Conservation (phyloP, 2,113 vertebrate species). For the Ceyx cyanopectus region DNA sequence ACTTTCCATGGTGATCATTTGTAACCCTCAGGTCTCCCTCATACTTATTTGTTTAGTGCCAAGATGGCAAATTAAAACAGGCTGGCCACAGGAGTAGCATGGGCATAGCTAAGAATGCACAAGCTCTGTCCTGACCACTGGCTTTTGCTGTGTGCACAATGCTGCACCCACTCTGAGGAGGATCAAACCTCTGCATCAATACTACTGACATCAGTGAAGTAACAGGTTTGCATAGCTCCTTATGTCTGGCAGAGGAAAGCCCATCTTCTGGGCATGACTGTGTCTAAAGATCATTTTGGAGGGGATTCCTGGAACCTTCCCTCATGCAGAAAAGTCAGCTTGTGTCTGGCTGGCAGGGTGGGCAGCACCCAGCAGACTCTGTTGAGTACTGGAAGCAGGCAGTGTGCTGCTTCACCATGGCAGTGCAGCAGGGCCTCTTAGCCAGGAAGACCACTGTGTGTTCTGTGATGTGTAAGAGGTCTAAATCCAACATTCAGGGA, state of each 20-base stretch:
- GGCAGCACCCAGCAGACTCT: background rate
- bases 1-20: background rate
- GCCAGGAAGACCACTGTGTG: background rate
- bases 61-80: background rate
- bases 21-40: background rate
- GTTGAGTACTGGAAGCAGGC: fast-evolving
- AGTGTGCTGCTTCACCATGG: background rate
- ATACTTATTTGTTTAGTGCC: background rate
- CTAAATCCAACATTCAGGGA: background rate
- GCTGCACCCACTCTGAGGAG: background rate
- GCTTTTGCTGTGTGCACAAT: fast-evolving
- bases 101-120: background rate
- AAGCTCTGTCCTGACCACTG: background rate
- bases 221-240: background rate
- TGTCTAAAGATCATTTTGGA: background rate
- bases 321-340: background rate
- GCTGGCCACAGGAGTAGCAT: fast-evolving
- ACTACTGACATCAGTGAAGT: background rate
- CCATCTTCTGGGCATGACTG: background rate
- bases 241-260: background rate
- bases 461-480: background rate
- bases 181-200: background rate
- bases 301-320: background rate
- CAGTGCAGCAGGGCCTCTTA: background rate
- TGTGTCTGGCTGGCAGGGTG: fast-evolving